Base-by-base conservation (phyloP, 2,888 invertebrate species). In the Barypeithes pellucidus region DNA sequence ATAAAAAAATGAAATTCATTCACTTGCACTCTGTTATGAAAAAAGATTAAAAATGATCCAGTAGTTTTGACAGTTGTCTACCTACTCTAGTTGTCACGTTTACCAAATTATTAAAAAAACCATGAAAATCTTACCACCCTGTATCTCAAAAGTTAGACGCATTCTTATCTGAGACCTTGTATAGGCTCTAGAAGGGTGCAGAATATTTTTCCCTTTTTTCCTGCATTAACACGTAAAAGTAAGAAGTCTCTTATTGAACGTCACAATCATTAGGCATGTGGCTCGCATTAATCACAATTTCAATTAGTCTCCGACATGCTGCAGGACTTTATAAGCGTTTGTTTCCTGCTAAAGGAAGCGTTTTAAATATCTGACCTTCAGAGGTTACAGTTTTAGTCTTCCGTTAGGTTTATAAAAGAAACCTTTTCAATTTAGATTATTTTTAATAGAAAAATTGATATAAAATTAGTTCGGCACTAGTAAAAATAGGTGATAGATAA, bases 331-430 rank as follows among this genome's bases (percentile, higher is more conserved):
- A 29, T 67, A 72, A 72, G 41, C 61, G 72, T 61, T 67, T 43
- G 52, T 52, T 67, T 72, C 72, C 72, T 67, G 72, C 67, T 54
- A 54, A 33, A 29, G 54, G 54, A 54, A 33, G 54, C 52, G 18
- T 24, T 29, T 9, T 24, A 72, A 72, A 39, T 50, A 59, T 16
- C 4, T 39, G 50, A 66, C 71, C 71, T 71, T 71, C 36, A 29
- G 33, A 57, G 63, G 63, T 43, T 45, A 33, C 7, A 61, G 11
- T 39, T 60, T 39, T 54, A 61, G 60, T 67, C 66, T 72, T 72
- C 60, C 61, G 66, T 66, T 72, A 22, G 12, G 36, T 22, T 45
- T 16, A 54, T 18, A 20, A 62, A 16, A 59, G 70, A 50, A 47
- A 2, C 14, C 24, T 52, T 52, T 52, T 5, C 3, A 16, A 29